A percentile compares a stretch with the other conserved stretches of the same genome.
phyloP scores from a whole-genome alignment of 2,113 vertebrate species.

The Montifringilla adamsi region DNA sequence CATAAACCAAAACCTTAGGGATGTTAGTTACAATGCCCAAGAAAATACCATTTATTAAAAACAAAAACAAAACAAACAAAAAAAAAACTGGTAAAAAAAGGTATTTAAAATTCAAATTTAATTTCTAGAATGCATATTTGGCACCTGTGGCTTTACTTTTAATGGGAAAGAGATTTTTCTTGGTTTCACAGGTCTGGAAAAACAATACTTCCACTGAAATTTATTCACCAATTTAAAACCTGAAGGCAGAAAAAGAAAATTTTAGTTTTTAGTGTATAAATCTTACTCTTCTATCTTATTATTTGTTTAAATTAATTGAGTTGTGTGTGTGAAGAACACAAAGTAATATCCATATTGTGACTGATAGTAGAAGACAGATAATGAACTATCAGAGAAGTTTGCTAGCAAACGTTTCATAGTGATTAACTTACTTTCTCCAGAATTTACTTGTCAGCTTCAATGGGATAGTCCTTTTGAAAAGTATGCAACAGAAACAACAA shows the following conservation, averaged over 20 bases:
- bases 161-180: background rate
- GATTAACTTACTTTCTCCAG: background rate
- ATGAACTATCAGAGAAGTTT: background rate
- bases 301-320: background rate
- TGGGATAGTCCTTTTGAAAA: background rate
- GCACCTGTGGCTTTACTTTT: background rate
- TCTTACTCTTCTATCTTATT: background rate
- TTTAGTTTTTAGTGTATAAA: background rate
- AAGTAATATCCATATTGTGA: background rate
- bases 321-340: rapidly evolving
- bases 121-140: background rate
- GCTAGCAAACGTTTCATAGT: background rate
- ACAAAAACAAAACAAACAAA: background rate
- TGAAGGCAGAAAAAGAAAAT: background rate
- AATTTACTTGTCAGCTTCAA: background rate
- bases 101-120: background rate
- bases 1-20: background rate
- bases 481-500: background rate
- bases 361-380: background rate
- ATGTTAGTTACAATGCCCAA: background rate
- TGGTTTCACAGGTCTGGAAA: background rate
- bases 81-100: background rate
- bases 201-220: background rate
- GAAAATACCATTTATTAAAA: background rate
- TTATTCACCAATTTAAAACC: background rate